Evolutionary conservation across 1,140 invertebrate genomes (phyloP), one percentile per base, ranked within the genome.

Genomic region (Spodoptera frugiperda): DNA sequence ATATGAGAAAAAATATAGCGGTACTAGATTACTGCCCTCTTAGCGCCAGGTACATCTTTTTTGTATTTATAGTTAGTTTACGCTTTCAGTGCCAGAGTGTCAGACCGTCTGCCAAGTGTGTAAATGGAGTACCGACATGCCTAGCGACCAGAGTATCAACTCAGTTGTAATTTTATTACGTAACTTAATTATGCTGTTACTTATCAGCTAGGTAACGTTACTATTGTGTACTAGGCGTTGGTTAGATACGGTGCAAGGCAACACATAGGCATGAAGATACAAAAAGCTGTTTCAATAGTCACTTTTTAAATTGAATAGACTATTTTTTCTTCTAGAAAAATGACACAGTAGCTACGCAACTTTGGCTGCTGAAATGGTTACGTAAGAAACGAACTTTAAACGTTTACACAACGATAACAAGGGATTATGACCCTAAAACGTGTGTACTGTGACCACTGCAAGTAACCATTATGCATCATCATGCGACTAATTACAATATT

Each of bases 61-160:
- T n/a, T 17, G 33, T 80, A 79, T 80, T 77, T 77, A 39, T 74
- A 79, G 54, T 76, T 51, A 8, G 49, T 55, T 17, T 46, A 51
- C 39, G 17, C 33, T 57, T 48, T 73, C 51, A 77, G 76, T 78
- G 77, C 71, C 74, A 77, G 44, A 53, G 33, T 78, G 77, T 65
- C 74, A 77, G 44, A 53, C 19, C 61, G 51, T 80, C 59, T 80
- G 76, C 76, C 78, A 77, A 79, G 72, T 68, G 67, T 78, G 67
- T 76, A 81, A 81, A 70, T 75, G 63, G 76, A 75, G 73, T 63
- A 48, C 39, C 49, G 33, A 30, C 33, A 57, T 70, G 39, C 53
- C 68, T 57, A 25, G 30, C 68, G 33, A 54, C 68, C 55, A 71
- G 53, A 21, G 15, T 71, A 39, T 55, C 68, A 71, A 71, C 46